Evolutionary conservation across 2,113 vertebrate species (phyloP).

Genomic region (Urocolius indicus): DNA sequence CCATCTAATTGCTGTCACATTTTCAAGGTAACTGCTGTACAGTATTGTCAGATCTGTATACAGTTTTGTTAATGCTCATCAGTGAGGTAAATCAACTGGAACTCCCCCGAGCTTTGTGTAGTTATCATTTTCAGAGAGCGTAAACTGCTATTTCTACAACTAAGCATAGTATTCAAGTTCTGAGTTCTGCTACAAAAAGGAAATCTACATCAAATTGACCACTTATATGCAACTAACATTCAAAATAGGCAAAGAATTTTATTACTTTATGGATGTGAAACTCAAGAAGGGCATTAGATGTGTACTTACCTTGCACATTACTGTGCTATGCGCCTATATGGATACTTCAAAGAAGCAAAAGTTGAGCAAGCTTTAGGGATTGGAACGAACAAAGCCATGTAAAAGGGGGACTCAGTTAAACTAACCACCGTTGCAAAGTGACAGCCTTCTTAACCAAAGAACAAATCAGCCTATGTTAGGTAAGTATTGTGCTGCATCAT

Average conservation of each 20-base stretch:
- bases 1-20: background rate
- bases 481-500: background rate
- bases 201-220: background rate
- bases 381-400: background rate
- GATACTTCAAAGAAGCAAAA: background rate
- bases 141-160: background rate
- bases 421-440: background rate
- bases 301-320: background rate
- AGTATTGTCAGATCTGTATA: background rate
- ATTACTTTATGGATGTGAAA: background rate
- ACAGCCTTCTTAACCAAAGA: background rate
- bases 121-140: background rate
- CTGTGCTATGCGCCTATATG: background rate
- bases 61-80: background rate
- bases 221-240: background rate
- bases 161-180: background rate
- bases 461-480: background rate
- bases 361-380: background rate
- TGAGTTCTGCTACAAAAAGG: background rate
- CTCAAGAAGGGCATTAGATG: fast-evolving
- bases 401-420: background rate
- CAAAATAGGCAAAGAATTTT: background rate
- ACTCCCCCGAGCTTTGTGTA: background rate
- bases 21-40: background rate
- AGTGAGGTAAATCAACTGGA: background rate